Percentiles rank a stretch among this genome's conserved stretches.
Conservation (phyloP, 2,113 vertebrate species). For the Cheilinus undulatus region DNA sequence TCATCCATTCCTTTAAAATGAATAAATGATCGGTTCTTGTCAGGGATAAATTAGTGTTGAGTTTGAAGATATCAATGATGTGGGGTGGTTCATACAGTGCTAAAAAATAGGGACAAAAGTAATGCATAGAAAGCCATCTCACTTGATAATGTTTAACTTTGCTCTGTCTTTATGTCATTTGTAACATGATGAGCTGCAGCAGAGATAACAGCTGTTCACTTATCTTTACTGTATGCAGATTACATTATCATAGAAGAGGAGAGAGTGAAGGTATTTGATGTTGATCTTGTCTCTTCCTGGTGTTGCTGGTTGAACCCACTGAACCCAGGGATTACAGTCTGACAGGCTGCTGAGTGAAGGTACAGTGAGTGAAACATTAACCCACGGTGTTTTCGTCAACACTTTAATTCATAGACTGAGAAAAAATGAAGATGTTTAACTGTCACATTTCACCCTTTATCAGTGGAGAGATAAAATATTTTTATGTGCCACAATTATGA, state of each 20-base stretch:
- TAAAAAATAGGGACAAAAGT: background rate
- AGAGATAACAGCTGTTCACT: conserved; percentile 3
- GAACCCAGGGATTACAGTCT: conserved; percentile 75
- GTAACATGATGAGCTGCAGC: background rate
- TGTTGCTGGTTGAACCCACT: conserved; percentile 49
- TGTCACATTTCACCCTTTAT: background rate
- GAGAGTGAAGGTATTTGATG: background rate
- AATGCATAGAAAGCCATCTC: no score
- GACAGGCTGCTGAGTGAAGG: conserved; percentile 25
- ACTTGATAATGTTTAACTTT: conserved; percentile 30
- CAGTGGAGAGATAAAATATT: no score
- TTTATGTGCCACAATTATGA: no score
- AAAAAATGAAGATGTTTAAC: background rate
- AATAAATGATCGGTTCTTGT: no score
- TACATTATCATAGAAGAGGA: background rate
- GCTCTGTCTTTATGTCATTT: background rate
- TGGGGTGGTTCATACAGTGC: no score
- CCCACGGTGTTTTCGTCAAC: conserved; percentile 10
- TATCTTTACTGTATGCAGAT: conserved; percentile 49
- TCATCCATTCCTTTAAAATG: no score
- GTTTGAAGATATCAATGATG: no score
- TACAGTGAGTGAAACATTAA: conserved; percentile 72
- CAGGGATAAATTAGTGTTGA: no score
- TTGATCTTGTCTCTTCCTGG: conserved; percentile 8
- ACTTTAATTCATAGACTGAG: background rate